Conservation (phyloP, 2,797 vertebrate species). For the Petrocephalus schoutedeni region DNA sequence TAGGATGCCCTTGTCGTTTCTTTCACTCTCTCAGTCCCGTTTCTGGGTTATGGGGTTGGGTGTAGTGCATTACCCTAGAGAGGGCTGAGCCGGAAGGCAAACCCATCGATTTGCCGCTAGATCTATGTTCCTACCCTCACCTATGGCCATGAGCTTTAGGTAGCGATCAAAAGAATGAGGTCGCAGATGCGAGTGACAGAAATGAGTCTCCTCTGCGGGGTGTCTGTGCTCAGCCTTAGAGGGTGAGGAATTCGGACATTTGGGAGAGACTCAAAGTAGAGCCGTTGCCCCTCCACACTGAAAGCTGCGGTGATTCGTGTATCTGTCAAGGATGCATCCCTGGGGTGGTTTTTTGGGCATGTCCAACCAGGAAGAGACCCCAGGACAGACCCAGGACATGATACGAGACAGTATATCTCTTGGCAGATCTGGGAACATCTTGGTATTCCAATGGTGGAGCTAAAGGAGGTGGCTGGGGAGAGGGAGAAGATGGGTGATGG, state of each 20-base stretch:
- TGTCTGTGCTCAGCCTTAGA: background rate
- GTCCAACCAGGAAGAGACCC: background rate
- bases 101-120: background rate
- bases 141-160: background rate
- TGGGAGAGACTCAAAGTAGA: background rate
- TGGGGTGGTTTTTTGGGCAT: background rate
- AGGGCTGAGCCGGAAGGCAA: background rate
- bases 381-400: background rate
- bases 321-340: background rate
- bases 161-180: background rate
- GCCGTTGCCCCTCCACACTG: background rate
- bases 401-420: background rate
- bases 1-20: background rate
- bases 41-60: background rate
- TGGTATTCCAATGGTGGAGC: background rate
- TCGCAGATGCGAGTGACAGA: background rate
- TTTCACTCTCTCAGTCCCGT: background rate
- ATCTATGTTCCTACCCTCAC: background rate
- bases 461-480: background rate
- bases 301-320: background rate
- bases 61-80: background rate
- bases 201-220: background rate
- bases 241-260: background rate
- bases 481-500: background rate
- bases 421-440: background rate